These are phyloP conservation scores for Cryptus armator DNA, from an alignment of 2,888 invertebrate genomes.

Conservation along the genomic window DNA sequence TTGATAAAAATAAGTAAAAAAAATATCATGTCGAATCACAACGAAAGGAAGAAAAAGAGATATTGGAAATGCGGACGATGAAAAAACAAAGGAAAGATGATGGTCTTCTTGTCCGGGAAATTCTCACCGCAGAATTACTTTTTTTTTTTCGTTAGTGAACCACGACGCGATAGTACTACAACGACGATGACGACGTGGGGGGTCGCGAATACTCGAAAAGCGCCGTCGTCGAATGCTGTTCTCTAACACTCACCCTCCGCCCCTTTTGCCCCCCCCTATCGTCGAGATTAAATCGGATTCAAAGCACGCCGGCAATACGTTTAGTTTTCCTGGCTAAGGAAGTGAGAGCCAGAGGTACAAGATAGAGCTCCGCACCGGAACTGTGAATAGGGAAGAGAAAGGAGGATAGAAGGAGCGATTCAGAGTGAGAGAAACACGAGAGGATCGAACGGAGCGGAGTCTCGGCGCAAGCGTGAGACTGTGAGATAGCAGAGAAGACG, in stretches of 20 bases:
- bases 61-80: background rate
- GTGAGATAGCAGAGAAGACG: constrained; percentile 64
- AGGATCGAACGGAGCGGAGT: constrained; percentile 50
- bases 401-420: constrained; percentile 64
- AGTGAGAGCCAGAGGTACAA: constrained; percentile 49
- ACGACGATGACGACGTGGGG: constrained; percentile 23
- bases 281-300: constrained; percentile 77
- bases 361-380: constrained; percentile 42
- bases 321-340: constrained; percentile 65
- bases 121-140: constrained; percentile 39
- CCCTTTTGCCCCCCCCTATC: constrained; percentile 52
- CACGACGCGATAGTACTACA: constrained; percentile 38
- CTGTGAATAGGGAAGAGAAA: constrained; percentile 54
- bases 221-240: constrained; percentile 28
- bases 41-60: background rate
- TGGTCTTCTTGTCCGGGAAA: constrained; percentile 31
- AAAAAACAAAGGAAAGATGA: constrained; percentile 3
- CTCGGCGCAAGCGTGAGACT: constrained; percentile 32
- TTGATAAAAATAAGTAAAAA: no score
- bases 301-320: constrained; percentile 73
- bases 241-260: constrained; percentile 3
- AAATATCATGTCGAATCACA: background rate
- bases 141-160: constrained; percentile 20
- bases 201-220: constrained; percentile 34
- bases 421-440: constrained; percentile 66